Evolutionary conservation across 2,888 invertebrate genomes (phyloP), one percentile per base, ranked within the genome.

Genomic region (Nomada fucata): DNA sequence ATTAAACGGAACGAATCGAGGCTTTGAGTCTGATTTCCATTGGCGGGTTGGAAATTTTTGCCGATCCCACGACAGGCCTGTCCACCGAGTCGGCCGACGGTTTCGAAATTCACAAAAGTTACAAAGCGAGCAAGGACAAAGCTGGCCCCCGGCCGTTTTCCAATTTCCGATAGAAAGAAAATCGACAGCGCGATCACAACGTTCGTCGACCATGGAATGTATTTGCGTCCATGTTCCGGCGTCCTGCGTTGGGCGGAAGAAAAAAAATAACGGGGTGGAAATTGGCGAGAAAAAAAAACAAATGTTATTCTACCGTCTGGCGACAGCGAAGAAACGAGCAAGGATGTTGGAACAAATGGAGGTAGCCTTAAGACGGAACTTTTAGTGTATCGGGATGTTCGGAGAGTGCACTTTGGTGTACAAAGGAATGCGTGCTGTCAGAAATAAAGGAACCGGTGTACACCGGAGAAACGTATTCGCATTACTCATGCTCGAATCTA

Each of bases 401-500:
- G 10, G 1, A 63, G 26, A 63, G 47, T 36, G 18, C 64, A 70
- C 75, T 70, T 70, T 73, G 79, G 65, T 29, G 53, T 57, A 76
- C 60, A 78, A 82, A 73, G 79, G 78, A 79, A 82, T 60, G 76
- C 64, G 79, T 76, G 85, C 85, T 76, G 85, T 67, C 74, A 73
- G 80, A 78, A 80, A 86, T 83, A 86, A 77, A 83, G 80, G 69
- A 60, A 23, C 59, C 47, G 47, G 63, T 57, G 44, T 44, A 42
- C 29, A 57, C 59, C 11, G 10, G 67, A 57, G 53, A 73, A 82
- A 85, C 76, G 76, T 83, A 77, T 73, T 79, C 83, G 60, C 76
- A 63, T 86, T 86, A 83, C 71, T 85, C 86, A 74, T 74, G 70
- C 83, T 77, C 79, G 79, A 72, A 72, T 65, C 73, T 61, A 80